Evolutionary conservation across 2,888 invertebrate species (phyloP).

Genomic region (Tortrix viridana): DNA sequence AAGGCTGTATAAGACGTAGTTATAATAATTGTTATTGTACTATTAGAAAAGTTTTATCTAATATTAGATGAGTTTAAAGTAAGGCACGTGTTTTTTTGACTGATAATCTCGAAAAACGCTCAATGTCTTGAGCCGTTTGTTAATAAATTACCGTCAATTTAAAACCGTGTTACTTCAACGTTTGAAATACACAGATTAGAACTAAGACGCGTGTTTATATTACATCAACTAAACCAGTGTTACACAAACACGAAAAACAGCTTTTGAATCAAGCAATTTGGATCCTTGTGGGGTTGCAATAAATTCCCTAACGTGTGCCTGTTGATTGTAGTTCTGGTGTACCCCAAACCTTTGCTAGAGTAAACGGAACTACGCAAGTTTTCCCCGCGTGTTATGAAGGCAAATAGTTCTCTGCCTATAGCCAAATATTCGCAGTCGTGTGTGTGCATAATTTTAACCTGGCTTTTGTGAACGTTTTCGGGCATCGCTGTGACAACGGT

Average conservation of each 20-base stretch:
- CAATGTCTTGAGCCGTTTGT: no score
- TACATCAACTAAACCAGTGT: slow-evolving; percentile 18
- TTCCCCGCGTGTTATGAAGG: slow-evolving; percentile 27
- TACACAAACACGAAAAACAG: no score
- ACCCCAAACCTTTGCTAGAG: slow-evolving; percentile 45
- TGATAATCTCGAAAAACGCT: no score
- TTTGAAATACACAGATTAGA: neutral
- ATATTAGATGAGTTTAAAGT: no score
- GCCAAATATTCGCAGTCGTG: slow-evolving; percentile 49
- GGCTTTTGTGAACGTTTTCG: slow-evolving; percentile 19
- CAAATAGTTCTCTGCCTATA: slow-evolving; percentile 11
- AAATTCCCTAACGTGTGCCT: no score
- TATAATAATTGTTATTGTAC: no score
- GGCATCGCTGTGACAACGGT: neutral
- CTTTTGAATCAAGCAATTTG: no score
- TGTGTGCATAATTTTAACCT: slow-evolving; percentile 61
- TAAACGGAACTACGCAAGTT: slow-evolving; percentile 43
- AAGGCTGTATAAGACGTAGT: no score
- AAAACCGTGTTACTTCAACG: neutral
- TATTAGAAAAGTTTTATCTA: no score
- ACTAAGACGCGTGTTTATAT: slow-evolving; percentile 1
- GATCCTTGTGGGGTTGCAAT: no score
- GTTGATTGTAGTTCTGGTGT: neutral
- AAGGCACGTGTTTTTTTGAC: no score
- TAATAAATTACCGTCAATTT: no score